Evolutionary conservation across 2,888 invertebrate genomes (phyloP).

Genomic region (Eurytoma californica): DNA sequence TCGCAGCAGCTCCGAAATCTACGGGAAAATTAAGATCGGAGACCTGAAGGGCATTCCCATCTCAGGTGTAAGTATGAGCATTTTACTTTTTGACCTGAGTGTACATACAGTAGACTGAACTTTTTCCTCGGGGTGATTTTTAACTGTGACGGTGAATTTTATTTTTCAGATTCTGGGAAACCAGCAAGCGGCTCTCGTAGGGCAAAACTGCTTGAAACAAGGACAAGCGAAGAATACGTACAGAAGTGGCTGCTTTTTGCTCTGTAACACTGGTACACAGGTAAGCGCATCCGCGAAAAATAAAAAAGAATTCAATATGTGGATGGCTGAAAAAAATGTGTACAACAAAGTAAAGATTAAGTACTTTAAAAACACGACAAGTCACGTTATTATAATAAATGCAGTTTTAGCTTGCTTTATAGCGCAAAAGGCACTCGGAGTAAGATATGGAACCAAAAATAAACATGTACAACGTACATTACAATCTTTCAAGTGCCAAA

Average conservation of each 20-base stretch:
- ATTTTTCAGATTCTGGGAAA: constrained; percentile 89
- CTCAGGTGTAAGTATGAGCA: constrained; percentile 77
- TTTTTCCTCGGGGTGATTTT: neutral
- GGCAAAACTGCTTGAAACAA: constrained; percentile 90
- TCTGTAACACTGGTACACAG: constrained; percentile 93
- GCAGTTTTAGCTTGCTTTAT: no score
- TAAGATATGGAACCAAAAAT: no score
- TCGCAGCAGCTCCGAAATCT: constrained; percentile 91
- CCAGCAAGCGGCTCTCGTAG: constrained; percentile 95
- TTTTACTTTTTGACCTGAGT: neutral
- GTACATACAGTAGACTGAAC: neutral
- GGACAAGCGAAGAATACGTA: constrained; percentile 97
- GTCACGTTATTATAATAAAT: no score
- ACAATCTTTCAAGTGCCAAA: no score
- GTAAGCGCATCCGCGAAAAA: neutral
- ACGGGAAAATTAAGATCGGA: constrained; percentile 84
- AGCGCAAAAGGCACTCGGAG: no score
- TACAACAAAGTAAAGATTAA: no score
- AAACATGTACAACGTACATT: no score
- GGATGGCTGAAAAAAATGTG: no score
- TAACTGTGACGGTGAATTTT: neutral
- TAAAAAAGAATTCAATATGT: neutral
- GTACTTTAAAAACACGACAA: no score
- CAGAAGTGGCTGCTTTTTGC: constrained; percentile 94
- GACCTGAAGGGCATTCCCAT: constrained; percentile 83